Evolutionary conservation across 2,113 vertebrate genomes (phyloP), one percentile per base, ranked within the genome.

Genomic region (Podarcis raffonei): DNA sequence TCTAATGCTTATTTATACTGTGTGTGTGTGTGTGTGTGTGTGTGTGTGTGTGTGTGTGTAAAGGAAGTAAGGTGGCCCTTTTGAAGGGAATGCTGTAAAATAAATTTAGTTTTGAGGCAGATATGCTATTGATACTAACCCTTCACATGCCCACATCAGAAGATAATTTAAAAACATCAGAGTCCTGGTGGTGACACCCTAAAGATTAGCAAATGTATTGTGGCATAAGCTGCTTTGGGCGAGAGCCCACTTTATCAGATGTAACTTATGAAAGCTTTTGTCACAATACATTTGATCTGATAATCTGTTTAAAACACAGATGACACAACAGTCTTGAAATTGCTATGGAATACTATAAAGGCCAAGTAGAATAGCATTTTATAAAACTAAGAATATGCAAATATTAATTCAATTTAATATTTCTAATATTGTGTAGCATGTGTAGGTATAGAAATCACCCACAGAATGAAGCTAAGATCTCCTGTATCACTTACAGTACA

Each of bases 111-210:
- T 6, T 0, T 20, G 32, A 66, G 23, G 0, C 5, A 5, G 0
- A 0, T 2, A 22, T 32, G 5, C 1, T 1, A 25, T 0, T 0
- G 0, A 1, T 5, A 74, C 15, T 3, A 23, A 13, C 6, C n/a
- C 0, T 0, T 37, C 7, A 0, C 1, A 39, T 35, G 66, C 79
- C 20, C 39, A 25, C 11, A 59, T 53, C 5, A 84, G 48, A 71
- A 89, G 39, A 13, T 11, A 2, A 69, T 20, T 75, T n/a, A 5
- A 71, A 0, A 68, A 3, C 27, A 53, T 12, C 48, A 37, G 32
- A 37, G 13, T 59, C 53, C 22, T 35, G 32, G 32, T 35, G 23
- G 32, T 48, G 18, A 7, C 37, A 78, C 5, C 32, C 39, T 77
- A 68, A 66, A 65, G 11, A 35, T 22, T 66, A 37, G 68, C 32